Evolutionary conservation across 2,888 invertebrate species (phyloP), one percentile per base, ranked within the genome.

Genomic region (Endotricha flammealis): DNA sequence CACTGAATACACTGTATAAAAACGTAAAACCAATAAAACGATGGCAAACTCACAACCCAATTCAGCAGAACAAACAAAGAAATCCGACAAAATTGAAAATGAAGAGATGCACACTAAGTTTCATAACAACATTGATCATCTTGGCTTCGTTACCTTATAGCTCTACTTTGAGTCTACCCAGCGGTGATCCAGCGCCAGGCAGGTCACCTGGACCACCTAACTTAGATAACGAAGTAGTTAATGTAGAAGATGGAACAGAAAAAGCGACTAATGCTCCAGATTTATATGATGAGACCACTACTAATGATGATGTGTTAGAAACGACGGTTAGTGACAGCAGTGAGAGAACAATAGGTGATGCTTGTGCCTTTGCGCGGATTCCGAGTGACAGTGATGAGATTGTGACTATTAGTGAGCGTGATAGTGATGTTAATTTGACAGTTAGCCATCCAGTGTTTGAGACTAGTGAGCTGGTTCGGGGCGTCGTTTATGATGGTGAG

Each of bases 141-240:
- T 48, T 85, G 39, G 67, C 74, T 34, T 62, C 64, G 40, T 57
- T 86, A 65, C 86, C 86, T 66, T 81, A 79, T 59, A 78, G 72
- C 44, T 80, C 78, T 2, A 63, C 76, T 0, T 48, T 83, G 31
- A 79, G 65, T 39, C 53, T 83, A 28, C 87, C 88, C 9, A 88
- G 82, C 50, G 90, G 90, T 36, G 91, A 91, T 63, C 91, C 91
- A 8, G 91, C 91, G 1, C 91, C 91, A 1, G 91, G 91, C 4
- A 78, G 91, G 23, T 91, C 91, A 1, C 91, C 91, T 8, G 91
- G 91, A 24, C 91, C 91, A 50, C 91, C 90, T 50, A 36, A 45
- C 17, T 31, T 44, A 12, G 41, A 43, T 14, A 17, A 32, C 5
- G 38, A 45, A 34, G 42, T 41, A 24, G 34, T 44, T 9, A 50